Base-by-base conservation (phyloP, 2,797 vertebrate genomes). In the Gymnodraco acuticeps region DNA sequence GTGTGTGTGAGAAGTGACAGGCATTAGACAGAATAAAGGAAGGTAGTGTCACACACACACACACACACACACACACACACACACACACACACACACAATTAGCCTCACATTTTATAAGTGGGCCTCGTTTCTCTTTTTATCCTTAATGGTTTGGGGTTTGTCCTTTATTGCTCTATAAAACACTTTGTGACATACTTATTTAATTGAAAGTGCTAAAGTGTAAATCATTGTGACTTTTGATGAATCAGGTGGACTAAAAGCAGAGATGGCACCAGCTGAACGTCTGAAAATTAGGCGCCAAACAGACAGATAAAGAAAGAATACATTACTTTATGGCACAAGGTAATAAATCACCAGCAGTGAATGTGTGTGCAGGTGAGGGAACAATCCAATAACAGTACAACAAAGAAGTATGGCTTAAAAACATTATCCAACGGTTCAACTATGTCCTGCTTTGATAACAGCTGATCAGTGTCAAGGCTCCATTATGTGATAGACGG, bases 151-250 rank as follows among this genome's bases (percentile, higher is more conserved):
- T 70, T 61, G n/a, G 53, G 63, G 75, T 81, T 79, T 76, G 65
- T 88, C 42, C 53, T 81, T 88, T 84, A 84, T 79, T 62, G 81
- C 79, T 73, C 81, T 16, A 82, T 87, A 83, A 88, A 90, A 82
- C 81, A 84, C 84, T 77, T 51, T 62, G 75, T 73, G 81, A 82
- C 75, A 62, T 19, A 76, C 75, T 85, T 82, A 67, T 85, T 83
- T 83, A 82, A 87, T 85, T 87, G 76, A 82, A 86, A 78, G 82
- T 67, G 71, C 78, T 52, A 10, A 79, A 75, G 55, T 68, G 62
- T 83, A 75, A 85, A 80, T 86, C 80, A 83, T 63, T 38, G 9
- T 3, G 68, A 78, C 76, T 74, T 81, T n/a, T 82, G 82, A 90
- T 85, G 80, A 85, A 88, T 88, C 72, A 61, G 66, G 77, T 5